phyloP scores from a whole-genome alignment of 2,113 vertebrate species.

The Mastomys coucha region DNA sequence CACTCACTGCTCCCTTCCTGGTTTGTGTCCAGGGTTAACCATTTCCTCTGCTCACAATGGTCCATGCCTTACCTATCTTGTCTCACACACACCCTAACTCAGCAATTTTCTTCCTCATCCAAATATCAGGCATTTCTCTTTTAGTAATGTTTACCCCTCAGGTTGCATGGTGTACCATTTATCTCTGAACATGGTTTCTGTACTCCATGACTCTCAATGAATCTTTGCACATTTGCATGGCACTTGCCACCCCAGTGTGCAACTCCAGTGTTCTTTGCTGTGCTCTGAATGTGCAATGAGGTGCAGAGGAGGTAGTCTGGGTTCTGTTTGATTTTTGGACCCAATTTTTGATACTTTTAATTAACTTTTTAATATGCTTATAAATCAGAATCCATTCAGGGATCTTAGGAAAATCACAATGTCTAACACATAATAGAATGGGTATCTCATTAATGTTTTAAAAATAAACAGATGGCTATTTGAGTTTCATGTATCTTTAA shows the following conservation, averaged over 20 bases:
- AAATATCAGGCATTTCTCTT: background rate
- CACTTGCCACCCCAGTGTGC: background rate
- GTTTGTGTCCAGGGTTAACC: background rate
- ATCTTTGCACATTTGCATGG: background rate
- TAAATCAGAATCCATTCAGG: background rate
- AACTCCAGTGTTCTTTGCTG: background rate
- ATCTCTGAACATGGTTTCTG: background rate
- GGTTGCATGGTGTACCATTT: background rate
- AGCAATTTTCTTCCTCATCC: background rate
- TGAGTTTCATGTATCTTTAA: background rate
- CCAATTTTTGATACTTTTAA: background rate
- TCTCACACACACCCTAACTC: rapidly evolving
- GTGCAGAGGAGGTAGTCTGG: background rate
- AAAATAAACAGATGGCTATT: background rate
- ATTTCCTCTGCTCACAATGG: background rate
- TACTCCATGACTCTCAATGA: background rate
- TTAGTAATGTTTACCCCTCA: background rate
- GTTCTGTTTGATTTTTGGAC: background rate
- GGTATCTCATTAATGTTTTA: background rate
- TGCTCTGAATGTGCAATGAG: too few species aligned
- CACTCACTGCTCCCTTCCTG: background rate
- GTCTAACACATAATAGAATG: background rate
- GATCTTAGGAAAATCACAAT: conserved; percentile 4
- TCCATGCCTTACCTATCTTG: too few species aligned
- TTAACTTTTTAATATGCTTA: background rate